Evolutionary conservation across 2,113 vertebrate species (phyloP).

Genomic region (Heterocephalus glaber): DNA sequence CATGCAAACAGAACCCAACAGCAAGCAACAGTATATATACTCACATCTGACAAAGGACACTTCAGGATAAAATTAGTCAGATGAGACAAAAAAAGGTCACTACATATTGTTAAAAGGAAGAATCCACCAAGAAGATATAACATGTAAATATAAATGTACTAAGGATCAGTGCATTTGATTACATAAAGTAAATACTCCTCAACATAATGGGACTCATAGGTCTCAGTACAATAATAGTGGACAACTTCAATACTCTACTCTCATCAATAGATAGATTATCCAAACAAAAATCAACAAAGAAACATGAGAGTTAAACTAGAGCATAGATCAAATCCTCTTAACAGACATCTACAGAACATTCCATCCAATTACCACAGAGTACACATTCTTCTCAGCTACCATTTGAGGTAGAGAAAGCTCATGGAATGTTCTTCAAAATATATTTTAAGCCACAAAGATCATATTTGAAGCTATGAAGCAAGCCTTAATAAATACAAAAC

Average conservation of each 20-base stretch:
- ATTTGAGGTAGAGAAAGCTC: not conserved
- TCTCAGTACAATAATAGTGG: not conserved
- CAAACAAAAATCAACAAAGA: not conserved
- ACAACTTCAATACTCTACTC: not conserved
- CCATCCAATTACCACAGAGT: not conserved
- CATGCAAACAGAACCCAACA: not conserved
- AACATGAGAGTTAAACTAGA: not conserved
- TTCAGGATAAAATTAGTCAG: not conserved
- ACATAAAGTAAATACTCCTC: not conserved
- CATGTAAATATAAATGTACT: not conserved
- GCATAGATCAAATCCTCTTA: not conserved
- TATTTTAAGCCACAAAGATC: not conserved
- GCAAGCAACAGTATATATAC: not conserved
- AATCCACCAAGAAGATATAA: not conserved
- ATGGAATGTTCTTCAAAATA: not conserved
- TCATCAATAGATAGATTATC: not conserved
- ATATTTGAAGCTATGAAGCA: not conserved
- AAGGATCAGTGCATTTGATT: not conserved
- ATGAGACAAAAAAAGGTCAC: not conserved
- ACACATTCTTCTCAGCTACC: not conserved
- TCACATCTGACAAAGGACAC: not conserved
- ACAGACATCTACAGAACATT: not conserved
- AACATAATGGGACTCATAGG: not conserved
- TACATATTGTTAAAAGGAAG: not conserved
- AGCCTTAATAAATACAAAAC: not conserved